Evolutionary conservation across 37 sponge, comb jelly and placozoan species (phyloP).

Genomic region (Chondrilla cf. caribensis): DNA sequence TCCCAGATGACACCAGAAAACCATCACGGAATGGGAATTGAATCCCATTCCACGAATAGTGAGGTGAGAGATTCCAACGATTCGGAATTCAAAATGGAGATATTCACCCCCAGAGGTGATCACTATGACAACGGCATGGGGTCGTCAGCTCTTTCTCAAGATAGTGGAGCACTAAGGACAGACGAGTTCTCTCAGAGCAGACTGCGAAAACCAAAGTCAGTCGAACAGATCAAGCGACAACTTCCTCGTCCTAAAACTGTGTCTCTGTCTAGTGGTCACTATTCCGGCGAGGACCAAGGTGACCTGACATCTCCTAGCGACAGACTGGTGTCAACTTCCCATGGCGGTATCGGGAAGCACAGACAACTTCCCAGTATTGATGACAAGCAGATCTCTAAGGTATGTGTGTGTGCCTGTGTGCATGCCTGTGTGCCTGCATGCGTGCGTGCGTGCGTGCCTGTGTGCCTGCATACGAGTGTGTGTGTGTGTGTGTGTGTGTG

Average conservation of each 20-base stretch:
- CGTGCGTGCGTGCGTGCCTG: too few relatives aligned
- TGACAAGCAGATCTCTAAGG: background rate
- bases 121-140: background rate
- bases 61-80: background rate
- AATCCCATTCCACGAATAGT: background rate
- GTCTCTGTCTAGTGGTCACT: background rate
- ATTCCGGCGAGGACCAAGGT: background rate
- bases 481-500: too few relatives aligned
- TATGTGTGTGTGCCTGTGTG: background rate
- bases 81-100: background rate
- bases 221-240: background rate
- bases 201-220: background rate
- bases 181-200: background rate
- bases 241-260: slow-evolving; percentile 23
- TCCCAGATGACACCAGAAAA: slow-evolving; percentile 5
- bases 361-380: slow-evolving; percentile 15
- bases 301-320: background rate
- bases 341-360: slow-evolving; percentile 2
- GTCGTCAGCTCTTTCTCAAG: slow-evolving; percentile 4
- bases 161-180: background rate
- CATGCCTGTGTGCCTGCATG: too few relatives aligned
- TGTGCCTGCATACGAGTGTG: too few relatives aligned
- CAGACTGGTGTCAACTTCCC: background rate
- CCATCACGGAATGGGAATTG: slow-evolving; percentile 5
- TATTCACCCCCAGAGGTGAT: slow-evolving; percentile 2